Percentiles rank a stretch among this genome's conserved stretches.
Conservation (phyloP, 2,113 vertebrate species). For the Ornithorhynchus anatinus region DNA sequence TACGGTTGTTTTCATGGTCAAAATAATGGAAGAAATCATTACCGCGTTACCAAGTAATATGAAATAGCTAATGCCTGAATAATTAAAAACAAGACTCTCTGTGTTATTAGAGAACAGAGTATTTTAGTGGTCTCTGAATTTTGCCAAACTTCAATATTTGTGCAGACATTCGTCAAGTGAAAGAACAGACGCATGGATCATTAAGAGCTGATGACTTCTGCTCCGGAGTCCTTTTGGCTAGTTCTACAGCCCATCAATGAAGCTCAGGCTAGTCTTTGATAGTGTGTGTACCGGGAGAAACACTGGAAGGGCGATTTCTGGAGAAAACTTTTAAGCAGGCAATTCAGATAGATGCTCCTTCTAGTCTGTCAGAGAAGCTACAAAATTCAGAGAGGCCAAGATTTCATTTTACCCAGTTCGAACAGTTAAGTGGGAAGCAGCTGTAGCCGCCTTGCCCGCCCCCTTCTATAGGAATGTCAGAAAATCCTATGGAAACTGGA, state of each 20-base stretch:
- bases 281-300: neutral
- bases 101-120: too few species aligned
- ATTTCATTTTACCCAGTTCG: neutral
- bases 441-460: neutral
- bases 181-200: neutral
- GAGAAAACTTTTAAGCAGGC: neutral
- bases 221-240: neutral
- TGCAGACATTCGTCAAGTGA: accelerated
- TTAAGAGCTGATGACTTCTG: neutral
- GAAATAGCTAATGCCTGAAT: too few species aligned
- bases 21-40: neutral
- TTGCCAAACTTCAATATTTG: too few species aligned
- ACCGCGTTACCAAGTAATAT: neutral
- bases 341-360: neutral
- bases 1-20: neutral
- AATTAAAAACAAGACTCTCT: too few species aligned
- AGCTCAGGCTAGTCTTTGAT: neutral
- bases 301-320: neutral
- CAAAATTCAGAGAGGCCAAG: neutral
- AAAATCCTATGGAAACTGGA: slow-evolving; percentile 12
- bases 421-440: neutral
- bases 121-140: too few species aligned
- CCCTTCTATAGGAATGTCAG: neutral
- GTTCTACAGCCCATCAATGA: neutral
- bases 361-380: neutral